These are phyloP conservation scores for Dryococelus australis DNA, from an alignment of 2,888 invertebrate species.

Conservation along the genomic window DNA sequence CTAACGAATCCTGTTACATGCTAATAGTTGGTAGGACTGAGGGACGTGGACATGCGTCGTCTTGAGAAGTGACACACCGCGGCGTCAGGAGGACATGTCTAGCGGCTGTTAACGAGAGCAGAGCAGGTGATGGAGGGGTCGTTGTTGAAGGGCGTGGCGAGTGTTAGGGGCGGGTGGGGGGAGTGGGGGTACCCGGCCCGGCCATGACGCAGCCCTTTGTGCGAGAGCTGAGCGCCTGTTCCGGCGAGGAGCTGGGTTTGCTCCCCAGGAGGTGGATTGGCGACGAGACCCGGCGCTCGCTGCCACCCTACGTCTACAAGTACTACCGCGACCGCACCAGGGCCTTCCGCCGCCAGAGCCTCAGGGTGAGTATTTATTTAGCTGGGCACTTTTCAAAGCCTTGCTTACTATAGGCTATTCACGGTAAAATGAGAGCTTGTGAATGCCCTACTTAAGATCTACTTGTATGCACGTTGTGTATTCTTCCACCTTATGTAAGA, in stretches of 20 bases:
- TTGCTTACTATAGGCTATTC: too few relatives aligned
- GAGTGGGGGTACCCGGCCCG: background rate
- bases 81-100: background rate
- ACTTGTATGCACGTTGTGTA: too few relatives aligned
- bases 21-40: too few relatives aligned
- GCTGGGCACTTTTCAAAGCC: too few relatives aligned
- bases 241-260: slow-evolving; percentile 47
- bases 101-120: background rate
- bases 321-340: slow-evolving; percentile 62
- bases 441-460: too few relatives aligned
- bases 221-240: slow-evolving; percentile 53
- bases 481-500: too few relatives aligned
- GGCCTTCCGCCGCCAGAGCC: slow-evolving; percentile 42
- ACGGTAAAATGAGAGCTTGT: too few relatives aligned
- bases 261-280: slow-evolving; percentile 66
- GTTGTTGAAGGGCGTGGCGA: background rate
- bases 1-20: too few relatives aligned
- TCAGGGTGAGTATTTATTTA: slow-evolving; percentile 41
- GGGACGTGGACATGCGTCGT: too few relatives aligned
- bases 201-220: slow-evolving; percentile 57
- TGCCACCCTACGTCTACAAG: slow-evolving; percentile 71
- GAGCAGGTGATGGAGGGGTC: background rate
- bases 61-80: too few relatives aligned
- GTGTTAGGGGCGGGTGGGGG: background rate
- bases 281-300: slow-evolving; percentile 68